Base-by-base conservation (phyloP, 1,140 invertebrate species). In the Apis cerana region DNA sequence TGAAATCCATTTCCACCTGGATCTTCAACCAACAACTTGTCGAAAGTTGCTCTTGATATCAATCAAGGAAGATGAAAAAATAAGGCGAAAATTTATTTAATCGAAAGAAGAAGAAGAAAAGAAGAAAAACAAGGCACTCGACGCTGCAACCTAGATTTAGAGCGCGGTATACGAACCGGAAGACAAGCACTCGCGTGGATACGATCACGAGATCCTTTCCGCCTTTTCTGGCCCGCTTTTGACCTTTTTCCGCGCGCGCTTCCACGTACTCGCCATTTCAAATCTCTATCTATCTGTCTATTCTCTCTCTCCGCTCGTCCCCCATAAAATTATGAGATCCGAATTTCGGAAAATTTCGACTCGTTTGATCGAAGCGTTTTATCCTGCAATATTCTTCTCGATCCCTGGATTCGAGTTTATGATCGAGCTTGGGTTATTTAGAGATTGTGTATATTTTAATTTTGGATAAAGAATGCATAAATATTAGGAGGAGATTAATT, bases 101-200 rank as follows among this genome's bases (percentile, higher is more conserved):
- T 50, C 17, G 43, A 21, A 27, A n/a, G n/a, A 43, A 85, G 71
- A 56, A 15, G 43, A 43, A 82, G 33, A 43, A 43, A 33, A 33
- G 10, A 62, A 58, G 79, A 70, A 71, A 80, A 76, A 82, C 67
- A 58, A 23, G 58, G 43, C 69, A 67, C 65, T 69, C 75, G 52
- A 70, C 79, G 85, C 4, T 62, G 33, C 85, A 88, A 87, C 87
- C 87, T 61, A 88, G 70, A 87, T 88, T 87, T 74, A 23, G 76
- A 87, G 80, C 33, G 58, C 48, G 23, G 61, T 61, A 81, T 67
- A 65, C 52, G 75, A 80, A 82, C 75, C 83, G 85, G 61, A 77
- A 84, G 75, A 76, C 75, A 62, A 87, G 87, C 48, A 87, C 85
- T 81, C 75, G 85, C 75, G 67, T 78, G 70, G 61, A 67, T 78